Evolutionary conservation across 2,888 invertebrate genomes (phyloP).

Genomic region (Sarcophaga rosellei): DNA sequence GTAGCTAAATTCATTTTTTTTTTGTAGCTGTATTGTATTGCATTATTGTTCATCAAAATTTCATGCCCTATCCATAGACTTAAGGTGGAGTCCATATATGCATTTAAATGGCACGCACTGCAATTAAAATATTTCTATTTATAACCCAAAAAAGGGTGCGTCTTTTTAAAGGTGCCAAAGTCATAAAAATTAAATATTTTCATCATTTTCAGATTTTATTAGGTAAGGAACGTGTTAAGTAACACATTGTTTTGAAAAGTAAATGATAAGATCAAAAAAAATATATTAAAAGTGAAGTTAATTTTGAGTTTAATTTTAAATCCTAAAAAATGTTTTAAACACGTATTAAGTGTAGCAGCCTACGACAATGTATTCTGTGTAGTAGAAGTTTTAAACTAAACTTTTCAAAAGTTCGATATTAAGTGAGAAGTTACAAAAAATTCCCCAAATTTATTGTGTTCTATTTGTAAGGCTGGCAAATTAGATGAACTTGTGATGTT

Average conservation of each 20-base stretch:
- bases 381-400: not conserved
- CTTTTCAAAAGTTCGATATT: not conserved
- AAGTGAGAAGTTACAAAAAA: not conserved
- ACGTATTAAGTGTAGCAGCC: not conserved
- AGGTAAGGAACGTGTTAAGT: conserved; percentile 38
- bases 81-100: not conserved
- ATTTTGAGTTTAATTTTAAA: conserved; percentile 2
- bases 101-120: conserved; percentile 31
- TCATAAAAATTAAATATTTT: conserved; percentile 3
- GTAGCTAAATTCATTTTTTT: too few species aligned
- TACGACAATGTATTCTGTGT: conserved; percentile 4
- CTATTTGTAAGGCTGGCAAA: too few species aligned
- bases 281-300: not conserved
- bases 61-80: too few species aligned
- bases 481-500: too few species aligned
- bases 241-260: not conserved
- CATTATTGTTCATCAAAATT: too few species aligned
- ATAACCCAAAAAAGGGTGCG: conserved; percentile 36
- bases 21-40: too few species aligned
- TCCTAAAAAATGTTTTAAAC: not conserved
- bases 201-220: conserved; percentile 11
- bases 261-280: too few species aligned
- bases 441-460: too few species aligned
- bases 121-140: conserved; percentile 55
- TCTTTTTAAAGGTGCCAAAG: conserved; percentile 37